Evolutionary conservation across 1,140 invertebrate genomes (phyloP).

Genomic region (Bactericera cockerelli): DNA sequence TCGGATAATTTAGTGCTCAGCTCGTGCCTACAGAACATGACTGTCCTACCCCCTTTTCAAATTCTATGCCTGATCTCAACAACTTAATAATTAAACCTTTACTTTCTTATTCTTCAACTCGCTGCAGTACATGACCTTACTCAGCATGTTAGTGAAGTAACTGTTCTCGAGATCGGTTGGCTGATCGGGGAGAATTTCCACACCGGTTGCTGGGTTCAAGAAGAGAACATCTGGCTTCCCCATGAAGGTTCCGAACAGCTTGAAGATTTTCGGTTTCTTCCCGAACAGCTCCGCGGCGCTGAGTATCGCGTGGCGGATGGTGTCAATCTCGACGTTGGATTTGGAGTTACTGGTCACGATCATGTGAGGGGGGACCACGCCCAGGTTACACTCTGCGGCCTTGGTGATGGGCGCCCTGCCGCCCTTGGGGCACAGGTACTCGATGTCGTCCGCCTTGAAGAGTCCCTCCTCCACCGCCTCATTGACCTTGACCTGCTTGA

Average conservation of each 20-base stretch:
- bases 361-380: conserved; percentile 32
- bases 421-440: conserved; percentile 40
- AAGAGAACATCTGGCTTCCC: conserved; percentile 26
- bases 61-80: too few species aligned
- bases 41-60: too few species aligned
- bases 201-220: background rate
- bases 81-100: background rate
- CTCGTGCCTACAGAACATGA: too few species aligned
- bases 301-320: conserved; percentile 23
- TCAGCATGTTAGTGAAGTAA: background rate
- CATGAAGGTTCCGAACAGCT: conserved; percentile 24
- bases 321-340: conserved; percentile 19
- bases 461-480: conserved; percentile 33
- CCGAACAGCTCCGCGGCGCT: conserved; percentile 20
- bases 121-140: background rate
- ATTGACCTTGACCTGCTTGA: conserved; percentile 37
- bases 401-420: conserved; percentile 28
- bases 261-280: conserved; percentile 23
- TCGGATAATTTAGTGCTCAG: too few species aligned
- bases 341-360: conserved; percentile 21
- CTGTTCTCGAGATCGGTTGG: background rate
- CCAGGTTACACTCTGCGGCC: conserved; percentile 36
- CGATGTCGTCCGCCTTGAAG: conserved; percentile 37
- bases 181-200: conserved; percentile 1
- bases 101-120: background rate